Percentiles rank a stretch among this genome's conserved stretches.
Evolutionary conservation across 1,140 invertebrate species (phyloP).

Genomic region (Ganaspis sp.): DNA sequence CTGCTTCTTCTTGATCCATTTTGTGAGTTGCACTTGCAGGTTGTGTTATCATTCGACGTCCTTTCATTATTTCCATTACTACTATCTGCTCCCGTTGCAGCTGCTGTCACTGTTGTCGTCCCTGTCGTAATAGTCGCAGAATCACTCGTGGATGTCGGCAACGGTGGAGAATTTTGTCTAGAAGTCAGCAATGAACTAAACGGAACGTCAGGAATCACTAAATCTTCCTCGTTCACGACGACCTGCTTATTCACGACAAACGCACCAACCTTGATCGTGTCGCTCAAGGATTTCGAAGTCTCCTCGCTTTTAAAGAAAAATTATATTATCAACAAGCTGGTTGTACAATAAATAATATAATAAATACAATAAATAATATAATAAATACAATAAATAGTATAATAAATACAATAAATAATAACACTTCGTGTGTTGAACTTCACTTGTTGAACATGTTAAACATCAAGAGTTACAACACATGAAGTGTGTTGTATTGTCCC

Average conservation of each 20-base stretch:
- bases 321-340: too few species aligned
- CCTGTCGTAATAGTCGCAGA: slow-evolving; percentile 48
- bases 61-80: slow-evolving; percentile 75
- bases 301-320: too few species aligned
- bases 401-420: too few species aligned
- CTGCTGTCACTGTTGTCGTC: slow-evolving; percentile 51
- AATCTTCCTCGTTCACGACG: slow-evolving; percentile 77
- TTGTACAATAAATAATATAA: too few species aligned
- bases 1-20: slow-evolving; percentile 74
- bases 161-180: slow-evolving; percentile 70
- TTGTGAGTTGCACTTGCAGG: slow-evolving; percentile 70
- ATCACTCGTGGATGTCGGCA: slow-evolving; percentile 45
- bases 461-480: too few species aligned
- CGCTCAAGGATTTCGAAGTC: slow-evolving; percentile 78
- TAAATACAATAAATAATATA: too few species aligned
- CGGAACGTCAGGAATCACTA: slow-evolving; percentile 81
- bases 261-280: slow-evolving; percentile 83
- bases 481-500: too few species aligned
- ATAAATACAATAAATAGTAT: too few species aligned
- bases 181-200: slow-evolving; percentile 80
- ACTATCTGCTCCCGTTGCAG: slow-evolving; percentile 60
- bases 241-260: slow-evolving; percentile 80
- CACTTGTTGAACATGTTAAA: too few species aligned
- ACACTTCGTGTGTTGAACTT: too few species aligned
- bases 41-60: slow-evolving; percentile 64